Conservation (phyloP, 2,113 vertebrate genomes). For the Petromus typicus region DNA sequence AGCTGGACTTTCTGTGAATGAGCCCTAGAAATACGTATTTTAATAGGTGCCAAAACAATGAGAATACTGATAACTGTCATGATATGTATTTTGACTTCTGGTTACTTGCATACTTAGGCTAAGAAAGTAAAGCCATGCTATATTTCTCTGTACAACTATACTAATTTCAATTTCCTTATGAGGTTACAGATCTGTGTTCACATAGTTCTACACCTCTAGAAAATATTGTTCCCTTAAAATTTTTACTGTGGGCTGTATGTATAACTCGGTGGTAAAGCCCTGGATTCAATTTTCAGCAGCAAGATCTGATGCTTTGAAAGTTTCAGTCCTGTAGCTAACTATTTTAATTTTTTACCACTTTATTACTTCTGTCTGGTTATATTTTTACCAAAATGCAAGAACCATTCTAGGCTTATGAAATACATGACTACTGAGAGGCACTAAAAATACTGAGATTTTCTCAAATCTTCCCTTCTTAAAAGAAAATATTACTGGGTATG, state of each 20-base stretch:
- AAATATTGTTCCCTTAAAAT: background rate
- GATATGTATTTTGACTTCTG: background rate
- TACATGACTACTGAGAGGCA: background rate
- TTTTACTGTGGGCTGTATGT: background rate
- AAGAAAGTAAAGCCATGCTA: background rate
- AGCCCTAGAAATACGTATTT: background rate
- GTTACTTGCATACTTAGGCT: background rate
- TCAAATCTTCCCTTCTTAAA: background rate
- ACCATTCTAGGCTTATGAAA: background rate
- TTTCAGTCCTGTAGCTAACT: constrained; percentile 22
- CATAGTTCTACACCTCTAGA: background rate
- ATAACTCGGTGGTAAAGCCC: background rate
- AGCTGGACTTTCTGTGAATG: background rate
- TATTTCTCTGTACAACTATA: background rate
- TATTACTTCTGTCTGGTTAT: background rate
- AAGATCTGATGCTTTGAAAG: background rate
- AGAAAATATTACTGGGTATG: background rate
- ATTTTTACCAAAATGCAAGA: background rate
- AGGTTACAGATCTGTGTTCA: constrained; percentile 36
- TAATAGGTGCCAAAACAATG: background rate
- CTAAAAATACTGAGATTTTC: background rate
- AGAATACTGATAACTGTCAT: background rate
- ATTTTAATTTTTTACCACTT: background rate
- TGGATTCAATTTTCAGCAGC: background rate
- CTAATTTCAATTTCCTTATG: constrained; percentile 62